Evolutionary conservation across 1,140 invertebrate species (phyloP).

Genomic region (Hylaeus volcanicus): DNA sequence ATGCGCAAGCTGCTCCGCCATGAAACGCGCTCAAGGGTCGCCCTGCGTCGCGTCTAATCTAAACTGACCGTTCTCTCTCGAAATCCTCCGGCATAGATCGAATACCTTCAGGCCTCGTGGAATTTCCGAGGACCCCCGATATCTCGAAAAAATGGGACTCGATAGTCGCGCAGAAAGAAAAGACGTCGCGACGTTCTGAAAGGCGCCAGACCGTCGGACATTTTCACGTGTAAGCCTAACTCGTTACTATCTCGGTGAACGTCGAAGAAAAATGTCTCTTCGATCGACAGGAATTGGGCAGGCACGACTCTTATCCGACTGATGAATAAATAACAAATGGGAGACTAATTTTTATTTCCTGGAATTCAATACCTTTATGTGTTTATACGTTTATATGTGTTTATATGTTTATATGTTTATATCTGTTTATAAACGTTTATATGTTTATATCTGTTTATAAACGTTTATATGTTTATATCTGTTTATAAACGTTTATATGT

Average conservation of each 20-base stretch:
- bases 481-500: too few species aligned
- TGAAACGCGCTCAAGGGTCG: background rate
- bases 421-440: too few species aligned
- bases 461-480: too few species aligned
- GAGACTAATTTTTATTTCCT: too few species aligned
- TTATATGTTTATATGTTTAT: too few species aligned
- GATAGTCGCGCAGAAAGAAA: conserved; percentile 26
- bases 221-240: conserved; percentile 10
- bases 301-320: too few species aligned
- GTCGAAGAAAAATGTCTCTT: too few species aligned
- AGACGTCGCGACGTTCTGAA: conserved; percentile 6
- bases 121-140: conserved; percentile 9
- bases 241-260: conserved; percentile 8
- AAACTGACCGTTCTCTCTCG: conserved; percentile 1
- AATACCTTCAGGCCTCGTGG: background rate
- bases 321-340: too few species aligned
- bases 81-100: conserved; percentile 28
- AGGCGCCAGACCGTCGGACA: conserved; percentile 35
- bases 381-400: too few species aligned
- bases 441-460: too few species aligned
- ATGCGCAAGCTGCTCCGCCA: background rate
- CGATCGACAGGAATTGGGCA: too few species aligned
- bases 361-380: too few species aligned
- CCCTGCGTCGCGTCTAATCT: conserved; percentile 20
- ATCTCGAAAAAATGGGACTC: conserved; percentile 40